phyloP scores from a whole-genome alignment of 2,797 vertebrate species.

The Enteromius fasciolatus region DNA sequence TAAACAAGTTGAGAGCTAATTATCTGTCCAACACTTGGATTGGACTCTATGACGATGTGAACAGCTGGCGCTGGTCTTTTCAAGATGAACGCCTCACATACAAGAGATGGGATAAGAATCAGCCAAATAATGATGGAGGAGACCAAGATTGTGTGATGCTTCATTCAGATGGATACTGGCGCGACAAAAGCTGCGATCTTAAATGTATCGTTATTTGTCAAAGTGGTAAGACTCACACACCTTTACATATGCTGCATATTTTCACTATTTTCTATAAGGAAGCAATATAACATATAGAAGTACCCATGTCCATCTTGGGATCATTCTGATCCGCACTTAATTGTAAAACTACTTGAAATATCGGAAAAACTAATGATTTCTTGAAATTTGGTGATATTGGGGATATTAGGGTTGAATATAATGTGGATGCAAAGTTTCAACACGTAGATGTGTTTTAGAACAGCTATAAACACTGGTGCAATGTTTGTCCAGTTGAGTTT shows the following conservation, averaged over 20 bases:
- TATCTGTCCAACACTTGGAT: conserved; percentile 49
- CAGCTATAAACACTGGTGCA: too few relatives aligned
- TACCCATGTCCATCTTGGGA: too few relatives aligned
- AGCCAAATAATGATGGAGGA: too few relatives aligned
- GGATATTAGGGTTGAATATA: too few relatives aligned
- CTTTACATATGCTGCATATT: background rate
- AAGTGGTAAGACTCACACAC: background rate
- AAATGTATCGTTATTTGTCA: background rate
- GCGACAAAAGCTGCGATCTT: accelerated
- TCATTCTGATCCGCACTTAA: too few relatives aligned
- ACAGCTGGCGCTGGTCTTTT: conserved; percentile 63
- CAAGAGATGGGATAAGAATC: too few relatives aligned
- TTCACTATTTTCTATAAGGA: background rate
- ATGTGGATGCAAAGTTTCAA: too few relatives aligned
- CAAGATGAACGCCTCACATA: conserved; percentile 28
- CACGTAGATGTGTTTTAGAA: too few relatives aligned
- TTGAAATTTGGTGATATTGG: background rate
- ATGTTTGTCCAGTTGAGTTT: too few relatives aligned
- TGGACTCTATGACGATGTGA: conserved; percentile 52
- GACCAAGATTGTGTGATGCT: background rate
- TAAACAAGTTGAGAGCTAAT: background rate
- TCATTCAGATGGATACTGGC: accelerated
- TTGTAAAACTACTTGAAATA: background rate
- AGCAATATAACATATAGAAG: background rate
- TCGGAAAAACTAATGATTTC: background rate